Percentiles rank a stretch among this genome's conserved stretches.
phyloP scores from a whole-genome alignment of 2,797 vertebrate species.

The Chrosomus eos region DNA sequence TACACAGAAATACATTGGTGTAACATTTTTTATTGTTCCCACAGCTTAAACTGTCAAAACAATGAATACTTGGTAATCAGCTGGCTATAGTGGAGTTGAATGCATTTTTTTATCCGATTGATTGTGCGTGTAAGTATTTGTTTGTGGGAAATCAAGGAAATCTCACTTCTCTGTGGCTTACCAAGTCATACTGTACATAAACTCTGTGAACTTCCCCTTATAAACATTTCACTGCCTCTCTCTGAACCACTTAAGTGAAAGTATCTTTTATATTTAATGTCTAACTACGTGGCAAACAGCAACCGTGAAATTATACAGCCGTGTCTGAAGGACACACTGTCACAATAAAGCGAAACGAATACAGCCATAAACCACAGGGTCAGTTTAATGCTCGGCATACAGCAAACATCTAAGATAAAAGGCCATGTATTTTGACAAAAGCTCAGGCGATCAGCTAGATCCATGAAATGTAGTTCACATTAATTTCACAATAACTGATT shows the following conservation, averaged over 20 bases:
- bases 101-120: neutral
- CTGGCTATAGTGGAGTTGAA: neutral
- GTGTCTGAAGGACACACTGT: slow-evolving; percentile 43
- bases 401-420: slow-evolving; percentile 37
- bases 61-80: neutral
- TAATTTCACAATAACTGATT: neutral
- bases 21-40: neutral
- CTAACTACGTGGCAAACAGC: slow-evolving; percentile 51
- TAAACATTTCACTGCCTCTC: slow-evolving; percentile 71
- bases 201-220: slow-evolving; percentile 67
- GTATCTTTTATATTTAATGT: slow-evolving; percentile 48
- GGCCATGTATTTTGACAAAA: slow-evolving; percentile 10
- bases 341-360: slow-evolving; percentile 29
- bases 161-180: slow-evolving; percentile 65
- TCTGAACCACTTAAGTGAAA: slow-evolving; percentile 56
- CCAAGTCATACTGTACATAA: slow-evolving; percentile 64
- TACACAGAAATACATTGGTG: neutral
- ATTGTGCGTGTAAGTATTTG: neutral
- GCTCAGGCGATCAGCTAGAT: neutral
- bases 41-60: neutral
- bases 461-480: too few species aligned
- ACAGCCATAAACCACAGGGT: slow-evolving; percentile 46
- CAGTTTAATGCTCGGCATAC: slow-evolving; percentile 26
- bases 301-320: slow-evolving; percentile 57
- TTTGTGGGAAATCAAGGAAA: slow-evolving; percentile 50